Conservation (phyloP, 2,888 invertebrate genomes). For the Andrena praecox region DNA sequence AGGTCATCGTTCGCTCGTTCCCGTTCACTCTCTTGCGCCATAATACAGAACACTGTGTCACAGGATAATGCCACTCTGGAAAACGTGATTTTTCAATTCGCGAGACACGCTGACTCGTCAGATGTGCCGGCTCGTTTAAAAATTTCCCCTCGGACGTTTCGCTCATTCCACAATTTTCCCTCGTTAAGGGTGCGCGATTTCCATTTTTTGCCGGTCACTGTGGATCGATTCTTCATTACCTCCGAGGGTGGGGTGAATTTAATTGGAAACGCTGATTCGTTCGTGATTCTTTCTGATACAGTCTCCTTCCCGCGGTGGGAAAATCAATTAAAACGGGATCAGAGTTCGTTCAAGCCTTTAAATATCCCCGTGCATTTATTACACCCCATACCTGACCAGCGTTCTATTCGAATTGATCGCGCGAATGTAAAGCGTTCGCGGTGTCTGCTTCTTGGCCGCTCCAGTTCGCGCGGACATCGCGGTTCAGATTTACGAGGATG, state of each 20-base stretch:
- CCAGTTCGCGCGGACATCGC: conserved; percentile 29
- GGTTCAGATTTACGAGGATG: conserved; percentile 40
- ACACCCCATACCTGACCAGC: too few species aligned
- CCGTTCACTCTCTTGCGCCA: background rate
- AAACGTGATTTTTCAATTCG: background rate
- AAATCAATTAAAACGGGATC: too few species aligned
- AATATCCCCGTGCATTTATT: too few species aligned
- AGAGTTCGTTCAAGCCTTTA: too few species aligned
- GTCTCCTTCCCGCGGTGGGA: too few species aligned
- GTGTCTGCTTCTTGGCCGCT: background rate
- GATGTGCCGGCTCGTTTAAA: background rate
- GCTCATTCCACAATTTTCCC: background rate
- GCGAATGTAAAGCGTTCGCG: background rate
- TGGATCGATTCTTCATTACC: background rate
- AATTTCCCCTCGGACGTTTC: too few species aligned
- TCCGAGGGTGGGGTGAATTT: background rate
- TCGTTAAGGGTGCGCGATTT: background rate
- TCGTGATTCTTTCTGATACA: background rate
- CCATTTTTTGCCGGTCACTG: background rate
- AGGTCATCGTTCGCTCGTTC: background rate
- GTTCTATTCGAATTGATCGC: conserved; percentile 30
- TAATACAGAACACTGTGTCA: background rate
- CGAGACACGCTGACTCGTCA: background rate
- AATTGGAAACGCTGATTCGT: background rate
- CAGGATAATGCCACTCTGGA: background rate